A percentile compares a stretch with the other conserved stretches of the same genome.
These are phyloP conservation scores for Goniozus legneri DNA, from an alignment of 1,140 invertebrate species.

Conservation along the genomic window DNA sequence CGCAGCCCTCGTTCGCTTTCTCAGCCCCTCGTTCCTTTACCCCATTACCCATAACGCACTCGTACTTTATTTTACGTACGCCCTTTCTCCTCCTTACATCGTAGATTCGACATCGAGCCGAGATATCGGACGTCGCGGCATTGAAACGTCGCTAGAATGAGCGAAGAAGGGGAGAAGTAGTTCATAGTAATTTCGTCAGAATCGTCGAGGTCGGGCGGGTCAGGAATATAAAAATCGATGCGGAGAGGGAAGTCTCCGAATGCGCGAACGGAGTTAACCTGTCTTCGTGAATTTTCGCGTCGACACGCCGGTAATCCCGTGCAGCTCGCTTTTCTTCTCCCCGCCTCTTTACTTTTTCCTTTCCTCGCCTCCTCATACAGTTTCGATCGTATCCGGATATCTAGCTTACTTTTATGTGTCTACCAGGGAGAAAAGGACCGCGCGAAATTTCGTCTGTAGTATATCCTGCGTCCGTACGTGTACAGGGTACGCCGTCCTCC, in stretches of 20 bases:
- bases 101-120: neutral
- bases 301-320: constrained; percentile 27
- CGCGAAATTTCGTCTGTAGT: too few relatives aligned
- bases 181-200: neutral
- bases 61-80: constrained; percentile 25
- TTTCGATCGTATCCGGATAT: neutral
- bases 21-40: constrained; percentile 14
- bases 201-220: neutral
- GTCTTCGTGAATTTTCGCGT: constrained; percentile 25
- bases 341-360: neutral
- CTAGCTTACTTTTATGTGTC: constrained; percentile 6
- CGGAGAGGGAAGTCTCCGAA: constrained; percentile 13
- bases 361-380: neutral
- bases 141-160: neutral
- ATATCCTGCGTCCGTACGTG: too few relatives aligned
- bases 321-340: neutral
- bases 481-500: too few relatives aligned
- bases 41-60: constrained; percentile 31
- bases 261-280: constrained; percentile 28
- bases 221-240: constrained; percentile 25
- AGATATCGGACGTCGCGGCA: neutral
- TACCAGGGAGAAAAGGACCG: neutral
- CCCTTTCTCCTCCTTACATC: neutral
- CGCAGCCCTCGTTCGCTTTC: neutral
- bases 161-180: neutral